Percentiles rank a stretch among this genome's conserved stretches.
Evolutionary conservation across 2,113 vertebrate genomes (phyloP).

Genomic region (Paraplagusia blochii): DNA sequence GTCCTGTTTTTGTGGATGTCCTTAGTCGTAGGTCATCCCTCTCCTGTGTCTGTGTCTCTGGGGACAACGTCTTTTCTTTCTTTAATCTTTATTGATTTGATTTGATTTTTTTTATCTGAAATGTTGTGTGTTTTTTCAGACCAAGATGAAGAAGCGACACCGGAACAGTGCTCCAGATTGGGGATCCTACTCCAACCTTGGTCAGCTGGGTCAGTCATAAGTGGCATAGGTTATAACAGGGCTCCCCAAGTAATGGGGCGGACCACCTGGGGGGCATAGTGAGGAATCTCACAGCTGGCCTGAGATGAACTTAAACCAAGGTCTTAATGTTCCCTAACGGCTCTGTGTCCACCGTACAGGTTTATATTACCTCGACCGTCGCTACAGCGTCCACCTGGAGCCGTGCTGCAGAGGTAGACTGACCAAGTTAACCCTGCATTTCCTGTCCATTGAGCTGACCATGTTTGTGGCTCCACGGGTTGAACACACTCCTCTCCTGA

Average conservation of each 20-base stretch:
- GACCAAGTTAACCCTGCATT: neutral
- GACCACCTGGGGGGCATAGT: too few relatives aligned
- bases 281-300: too few relatives aligned
- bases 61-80: too few relatives aligned
- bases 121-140: conserved; percentile 71
- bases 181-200: conserved; percentile 88
- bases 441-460: neutral
- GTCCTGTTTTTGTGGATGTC: too few relatives aligned
- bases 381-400: conserved; percentile 88
- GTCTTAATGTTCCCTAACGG: neutral
- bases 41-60: too few relatives aligned
- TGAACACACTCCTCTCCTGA: conserved; percentile 17
- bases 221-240: neutral
- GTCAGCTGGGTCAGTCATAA: conserved; percentile 84
- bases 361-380: conserved; percentile 84
- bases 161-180: conserved; percentile 84
- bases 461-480: conserved; percentile 59
- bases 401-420: conserved; percentile 84
- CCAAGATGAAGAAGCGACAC: conserved; percentile 81
- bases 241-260: too few relatives aligned
- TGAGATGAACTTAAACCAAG: too few relatives aligned
- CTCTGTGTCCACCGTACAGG: conserved; percentile 69
- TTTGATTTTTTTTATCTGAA: too few relatives aligned
- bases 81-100: too few relatives aligned
- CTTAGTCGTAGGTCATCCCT: too few relatives aligned